Conservation (phyloP, 2,888 invertebrate genomes). For the Standfussiana lucernea region DNA sequence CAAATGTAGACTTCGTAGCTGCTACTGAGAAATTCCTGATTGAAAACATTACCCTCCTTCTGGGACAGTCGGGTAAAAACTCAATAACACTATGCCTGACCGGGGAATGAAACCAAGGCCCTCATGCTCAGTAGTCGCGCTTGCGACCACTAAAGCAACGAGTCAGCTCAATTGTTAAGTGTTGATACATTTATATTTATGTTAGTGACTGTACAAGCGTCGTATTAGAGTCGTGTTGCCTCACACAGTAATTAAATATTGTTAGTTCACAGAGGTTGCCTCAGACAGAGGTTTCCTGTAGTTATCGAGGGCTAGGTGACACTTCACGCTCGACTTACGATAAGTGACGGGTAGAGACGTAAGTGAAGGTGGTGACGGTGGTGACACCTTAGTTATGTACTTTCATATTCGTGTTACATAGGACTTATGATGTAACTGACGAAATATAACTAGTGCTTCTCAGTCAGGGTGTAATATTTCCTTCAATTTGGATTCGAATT, state of each 20-base stretch:
- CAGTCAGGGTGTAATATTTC: neutral
- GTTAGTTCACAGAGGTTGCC: constrained; percentile 49
- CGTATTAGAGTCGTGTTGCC: constrained; percentile 23
- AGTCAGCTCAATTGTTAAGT: no score
- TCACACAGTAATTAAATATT: constrained; percentile 55
- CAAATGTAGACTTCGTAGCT: neutral
- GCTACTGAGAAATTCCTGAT: no score
- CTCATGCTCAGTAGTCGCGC: no score
- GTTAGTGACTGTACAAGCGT: neutral
- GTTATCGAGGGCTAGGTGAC: constrained; percentile 43
- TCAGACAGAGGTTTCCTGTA: constrained; percentile 39
- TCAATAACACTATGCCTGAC: neutral
- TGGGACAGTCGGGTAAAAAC: no score
- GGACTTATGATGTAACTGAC: neutral
- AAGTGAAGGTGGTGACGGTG: neutral
- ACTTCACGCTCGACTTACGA: constrained; percentile 34
- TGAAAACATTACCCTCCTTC: no score
- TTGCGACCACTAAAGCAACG: no score
- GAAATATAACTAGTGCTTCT: neutral
- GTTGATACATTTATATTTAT: neutral
- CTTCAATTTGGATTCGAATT: neutral
- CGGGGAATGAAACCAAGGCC: neutral
- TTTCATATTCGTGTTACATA: neutral
- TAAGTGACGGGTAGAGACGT: constrained; percentile 35
- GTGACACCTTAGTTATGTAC: neutral